Evolutionary conservation across 2,888 invertebrate genomes (phyloP), one percentile per base, ranked within the genome.

Genomic region (Idaea straminata): DNA sequence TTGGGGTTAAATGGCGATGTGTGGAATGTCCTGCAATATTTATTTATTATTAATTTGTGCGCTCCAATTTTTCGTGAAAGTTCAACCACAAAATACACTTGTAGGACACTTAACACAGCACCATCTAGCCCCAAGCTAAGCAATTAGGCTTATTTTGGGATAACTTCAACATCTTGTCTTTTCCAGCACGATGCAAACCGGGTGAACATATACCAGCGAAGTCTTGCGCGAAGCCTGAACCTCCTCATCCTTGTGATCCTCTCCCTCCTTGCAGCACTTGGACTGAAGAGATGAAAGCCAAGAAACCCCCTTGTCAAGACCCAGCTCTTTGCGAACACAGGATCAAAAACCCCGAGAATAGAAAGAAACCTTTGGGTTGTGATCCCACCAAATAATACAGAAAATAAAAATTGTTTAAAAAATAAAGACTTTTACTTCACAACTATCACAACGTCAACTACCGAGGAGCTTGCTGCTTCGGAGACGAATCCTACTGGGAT

Each of bases 271-370:
- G 80, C 71, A 77, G 72, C 25, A 59, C 59, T 6, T 66, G 65
- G 5, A 58, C 69, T 0, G 38, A 36, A 10, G 7, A 63, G 0
- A 61, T 64, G 15, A 57, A 63, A 7, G 63, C 57, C 0, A 77
- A 70, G 15, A 78, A 66, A 15, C 36, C 64, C 0, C 36, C 59
- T 0, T 81, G 81, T 61, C 62, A 64, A 0, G 71, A 68, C 0
- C 72, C 73, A 0, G 64, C 72, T 0, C 66, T 81, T 0, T 76
- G 76, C 35, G 60, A 60, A 2, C 69, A 79, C 13, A 74, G 69
- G 36, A 72, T 83, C 61, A 80, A 81, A 58, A 83, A 80, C 36
- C 73, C 73, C 0, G 73, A 72, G 16, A 57, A 63, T 0, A 71
- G 61, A 3, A 68, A 64, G n/a, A 71, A 68, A 57, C 66, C 61